phyloP scores from a whole-genome alignment of 2,888 invertebrate species.

The Pseudeuparius sepicola region DNA sequence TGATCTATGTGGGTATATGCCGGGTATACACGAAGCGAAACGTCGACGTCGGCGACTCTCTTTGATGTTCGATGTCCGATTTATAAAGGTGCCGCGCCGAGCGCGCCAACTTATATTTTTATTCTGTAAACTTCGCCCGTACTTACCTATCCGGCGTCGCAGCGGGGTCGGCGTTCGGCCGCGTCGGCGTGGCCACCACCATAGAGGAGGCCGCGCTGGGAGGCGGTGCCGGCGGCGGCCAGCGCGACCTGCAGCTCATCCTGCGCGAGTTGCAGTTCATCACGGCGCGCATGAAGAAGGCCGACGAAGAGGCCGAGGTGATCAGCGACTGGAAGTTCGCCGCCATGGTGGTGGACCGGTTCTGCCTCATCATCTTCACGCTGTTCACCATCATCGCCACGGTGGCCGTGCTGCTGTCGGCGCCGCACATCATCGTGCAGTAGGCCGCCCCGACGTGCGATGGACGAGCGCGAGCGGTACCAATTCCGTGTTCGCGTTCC shows the following conservation, averaged over 20 bases:
- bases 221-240: slow-evolving; percentile 47
- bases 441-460: too few species aligned
- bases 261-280: slow-evolving; percentile 90
- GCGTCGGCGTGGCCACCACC: slow-evolving; percentile 61
- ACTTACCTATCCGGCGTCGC: too few species aligned
- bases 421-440: slow-evolving; percentile 92
- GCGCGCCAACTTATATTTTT: too few species aligned
- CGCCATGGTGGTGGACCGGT: slow-evolving; percentile 95
- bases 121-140: too few species aligned
- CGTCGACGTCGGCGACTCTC: too few species aligned
- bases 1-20: too few species aligned
- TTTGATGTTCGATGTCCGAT: too few species aligned
- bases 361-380: slow-evolving; percentile 92
- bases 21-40: too few species aligned
- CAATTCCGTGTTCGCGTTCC: too few species aligned
- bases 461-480: too few species aligned
- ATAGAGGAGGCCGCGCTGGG: slow-evolving; percentile 53
- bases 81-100: too few species aligned
- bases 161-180: too few species aligned
- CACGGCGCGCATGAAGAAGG: slow-evolving; percentile 86
- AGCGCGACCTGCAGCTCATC: slow-evolving; percentile 82
- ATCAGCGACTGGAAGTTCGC: slow-evolving; percentile 98
- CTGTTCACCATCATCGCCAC: slow-evolving; percentile 90
- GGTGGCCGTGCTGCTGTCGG: slow-evolving; percentile 81
- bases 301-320: slow-evolving; percentile 86